Base-by-base conservation (phyloP, 2,888 invertebrate species). In the Herminia tarsipennalis region DNA sequence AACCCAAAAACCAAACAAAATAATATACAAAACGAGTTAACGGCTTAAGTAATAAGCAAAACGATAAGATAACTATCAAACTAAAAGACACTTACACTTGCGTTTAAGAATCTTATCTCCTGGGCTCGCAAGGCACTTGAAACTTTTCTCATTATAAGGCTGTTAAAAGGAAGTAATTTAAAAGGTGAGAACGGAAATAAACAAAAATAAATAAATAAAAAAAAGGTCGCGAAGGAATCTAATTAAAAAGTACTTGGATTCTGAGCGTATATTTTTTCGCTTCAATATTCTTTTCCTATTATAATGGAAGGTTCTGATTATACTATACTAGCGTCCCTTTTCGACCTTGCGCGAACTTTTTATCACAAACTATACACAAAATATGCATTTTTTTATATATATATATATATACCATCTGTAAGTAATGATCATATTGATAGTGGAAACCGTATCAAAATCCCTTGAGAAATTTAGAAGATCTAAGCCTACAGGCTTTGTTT, bases 131-230 rank as follows among this genome's bases (percentile, higher is more conserved):
- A 46, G 47, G 54, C 53, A 64, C 60, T 73, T 55, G 42, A 72
- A 83, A 83, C 78, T 83, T 83, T 81, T 72, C 80, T 82, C 83
- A 82, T 83, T 83, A 83, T 73, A 72, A 46, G 63, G 59, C 71
- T 66, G 73, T 76, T 75, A 74, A 68, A 47, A 52, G 44, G 52
- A 76, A 74, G 76, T 66, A 70, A 74, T 71, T 73, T 73, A 77
- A 68, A 68, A 80, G 76, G 78, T 77, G 77, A 73, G 71, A 70
- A 68, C 27, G 45, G 42, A 60, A 67, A 70, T 68, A 73, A 73
- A 70, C 63, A 70, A 68, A 70, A 65, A 55, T 36, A 70, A 68
- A 66, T n/a, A 47, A 70, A 64, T 61, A 62, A 66, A 70, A 77
- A 64, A 67, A 62, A 66, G 59, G 62, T 62, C 64, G 57, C 67